Percentiles rank a stretch among this genome's conserved stretches.
phyloP scores from a whole-genome alignment of 2,113 vertebrate genomes.

The Odontesthes bonariensis region DNA sequence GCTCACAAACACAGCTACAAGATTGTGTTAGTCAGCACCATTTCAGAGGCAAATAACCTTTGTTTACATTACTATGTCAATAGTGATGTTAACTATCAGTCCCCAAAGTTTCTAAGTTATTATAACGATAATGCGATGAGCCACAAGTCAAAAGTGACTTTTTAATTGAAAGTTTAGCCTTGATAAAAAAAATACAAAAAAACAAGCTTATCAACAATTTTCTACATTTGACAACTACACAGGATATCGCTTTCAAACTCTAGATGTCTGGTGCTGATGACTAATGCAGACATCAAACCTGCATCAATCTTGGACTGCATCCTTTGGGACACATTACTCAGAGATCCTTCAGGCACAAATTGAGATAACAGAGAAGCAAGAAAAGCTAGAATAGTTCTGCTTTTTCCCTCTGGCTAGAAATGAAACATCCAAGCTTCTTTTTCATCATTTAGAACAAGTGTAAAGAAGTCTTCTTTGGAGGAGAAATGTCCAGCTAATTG shows the following conservation, averaged over 20 bases:
- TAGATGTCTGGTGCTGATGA: not conserved
- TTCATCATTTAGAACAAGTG: slow-evolving; percentile 41
- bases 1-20: too few species aligned
- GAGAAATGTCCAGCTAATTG: slow-evolving; percentile 78
- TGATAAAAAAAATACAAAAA: not conserved
- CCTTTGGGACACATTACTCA: not conserved
- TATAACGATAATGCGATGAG: too few species aligned
- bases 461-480: slow-evolving; percentile 54
- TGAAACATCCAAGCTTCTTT: slow-evolving; percentile 31
- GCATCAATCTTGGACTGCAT: not conserved
- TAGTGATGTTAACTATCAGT: too few species aligned
- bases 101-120: too few species aligned
- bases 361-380: not conserved
- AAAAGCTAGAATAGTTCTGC: not conserved
- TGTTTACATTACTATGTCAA: too few species aligned
- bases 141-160: too few species aligned
- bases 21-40: slow-evolving; percentile 19
- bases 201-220: not conserved
- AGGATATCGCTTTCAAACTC: not conserved
- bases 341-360: slow-evolving; percentile 1
- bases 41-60: slow-evolving; percentile 35
- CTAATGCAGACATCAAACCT: not conserved
- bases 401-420: slow-evolving; percentile 43
- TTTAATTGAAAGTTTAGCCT: too few species aligned
- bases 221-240: not conserved